Percentiles rank a stretch among this genome's conserved stretches.
Evolutionary conservation across 2,888 invertebrate species (phyloP).

Genomic region (Chrysina gloriosa): DNA sequence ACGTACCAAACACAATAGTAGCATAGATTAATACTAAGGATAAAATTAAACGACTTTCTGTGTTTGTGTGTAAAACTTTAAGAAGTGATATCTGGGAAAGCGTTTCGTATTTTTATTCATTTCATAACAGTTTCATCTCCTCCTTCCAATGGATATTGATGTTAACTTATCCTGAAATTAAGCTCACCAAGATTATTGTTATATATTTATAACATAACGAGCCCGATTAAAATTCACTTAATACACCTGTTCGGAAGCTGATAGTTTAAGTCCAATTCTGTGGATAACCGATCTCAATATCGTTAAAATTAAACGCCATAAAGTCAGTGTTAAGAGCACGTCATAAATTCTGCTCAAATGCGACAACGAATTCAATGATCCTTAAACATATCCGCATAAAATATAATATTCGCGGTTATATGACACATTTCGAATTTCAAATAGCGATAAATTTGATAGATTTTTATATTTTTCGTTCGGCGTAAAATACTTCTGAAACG

Average conservation of each 20-base stretch:
- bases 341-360: slow-evolving; percentile 3
- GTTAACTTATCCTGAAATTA: no score
- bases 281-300: slow-evolving; percentile 2
- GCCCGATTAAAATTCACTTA: no score
- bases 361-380: not conserved
- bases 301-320: not conserved
- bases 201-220: no score
- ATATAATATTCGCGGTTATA: not conserved
- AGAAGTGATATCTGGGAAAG: no score
- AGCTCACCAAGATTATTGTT: no score
- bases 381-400: not conserved
- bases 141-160: no score
- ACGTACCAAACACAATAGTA: no score
- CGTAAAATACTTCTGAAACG: not conserved
- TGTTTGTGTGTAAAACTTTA: no score
- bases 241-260: not conserved
- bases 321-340: not conserved
- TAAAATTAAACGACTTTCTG: no score
- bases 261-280: not conserved
- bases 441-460: not conserved
- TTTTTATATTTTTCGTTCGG: not conserved
- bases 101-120: no score
- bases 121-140: no score
- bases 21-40: no score
- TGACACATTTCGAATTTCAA: not conserved